Evolutionary conservation across 2,888 invertebrate genomes (phyloP).

Genomic region (Tipula confusa): DNA sequence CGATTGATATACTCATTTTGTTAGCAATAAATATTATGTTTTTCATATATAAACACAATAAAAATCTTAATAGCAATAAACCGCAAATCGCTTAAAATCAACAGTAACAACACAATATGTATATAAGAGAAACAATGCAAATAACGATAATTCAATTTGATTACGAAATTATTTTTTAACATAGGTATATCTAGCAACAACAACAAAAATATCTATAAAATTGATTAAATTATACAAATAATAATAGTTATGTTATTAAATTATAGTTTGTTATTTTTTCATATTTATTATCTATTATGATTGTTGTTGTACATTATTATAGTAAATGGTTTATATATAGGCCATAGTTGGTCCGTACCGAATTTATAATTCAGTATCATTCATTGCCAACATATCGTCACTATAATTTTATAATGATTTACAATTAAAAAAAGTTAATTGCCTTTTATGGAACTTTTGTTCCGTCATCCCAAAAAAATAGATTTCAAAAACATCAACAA

Average conservation of each 20-base stretch:
- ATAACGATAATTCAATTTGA: constrained; percentile 7
- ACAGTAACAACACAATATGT: not conserved
- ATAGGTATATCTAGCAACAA: not conserved
- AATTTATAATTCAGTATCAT: too few relatives aligned
- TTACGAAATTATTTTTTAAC: not conserved
- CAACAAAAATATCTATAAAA: not conserved
- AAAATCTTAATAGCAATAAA: not conserved
- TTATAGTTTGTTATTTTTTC: not conserved
- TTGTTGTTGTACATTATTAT: not conserved
- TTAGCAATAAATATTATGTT: not conserved
- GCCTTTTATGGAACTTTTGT: too few relatives aligned
- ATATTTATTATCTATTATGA: not conserved
- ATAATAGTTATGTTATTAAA: not conserved
- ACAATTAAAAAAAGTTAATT: too few relatives aligned
- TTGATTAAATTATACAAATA: constrained; percentile 21
- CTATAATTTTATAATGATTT: too few relatives aligned
- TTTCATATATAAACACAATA: not conserved
- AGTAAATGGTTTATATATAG: too few relatives aligned
- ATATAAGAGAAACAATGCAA: not conserved
- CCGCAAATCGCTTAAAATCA: not conserved
- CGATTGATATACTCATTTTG: not conserved
- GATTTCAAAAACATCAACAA: too few relatives aligned
- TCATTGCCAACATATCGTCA: too few relatives aligned
- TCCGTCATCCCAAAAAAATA: too few relatives aligned
- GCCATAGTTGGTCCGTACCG: too few relatives aligned